Base-by-base conservation (phyloP, 2,113 vertebrate species). In the Phocoena sinus region DNA sequence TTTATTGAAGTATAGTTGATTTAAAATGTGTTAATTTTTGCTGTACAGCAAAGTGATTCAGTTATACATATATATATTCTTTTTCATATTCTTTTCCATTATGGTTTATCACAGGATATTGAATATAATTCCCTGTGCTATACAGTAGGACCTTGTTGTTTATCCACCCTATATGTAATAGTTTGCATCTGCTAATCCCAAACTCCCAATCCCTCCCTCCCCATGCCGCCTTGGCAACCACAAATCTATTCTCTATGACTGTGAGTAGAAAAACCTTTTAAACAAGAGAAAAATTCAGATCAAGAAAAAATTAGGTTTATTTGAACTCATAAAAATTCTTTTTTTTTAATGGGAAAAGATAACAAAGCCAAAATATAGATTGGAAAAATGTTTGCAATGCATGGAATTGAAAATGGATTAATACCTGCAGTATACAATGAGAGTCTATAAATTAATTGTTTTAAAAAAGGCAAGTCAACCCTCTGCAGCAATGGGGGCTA, bases 261-360 rank as follows among this genome's bases (percentile, higher is more conserved):
- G 41, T 74, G 26, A 50, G 4, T 87, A 81, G 60, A 81, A 95
- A 67, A 20, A 60, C 2, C 7, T 80, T 89, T 77, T 63, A 85
- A 63, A 85, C 0, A 90, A 63, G 38, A 84, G 23, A 85, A 96
- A 93, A 90, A 36, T 26, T 56, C n/a, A 79, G 25, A 70, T 41
- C 28, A 85, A 53, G 41, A 18, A 70, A 84, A 93, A 84, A 10
- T 84, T 93, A 71, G 63, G 18, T 56, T 63, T 85, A 90, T 44
- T 79, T 65, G 23, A 71, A n/a, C 31, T 73, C 70, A 77, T 76
- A 53, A 89, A 92, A 93, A 87, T 88, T 31, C 25, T 83, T 65
- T 41, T 92, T 92, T 81, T 81, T 85, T 90, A 58, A 74, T 82
- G 18, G 60, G 36, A 76, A 87, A 96, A 85, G 36, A 92, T 58